Evolutionary conservation across 2,888 invertebrate genomes (phyloP), one percentile per base, ranked within the genome.

Genomic region (Cerceris rybyensis): DNA sequence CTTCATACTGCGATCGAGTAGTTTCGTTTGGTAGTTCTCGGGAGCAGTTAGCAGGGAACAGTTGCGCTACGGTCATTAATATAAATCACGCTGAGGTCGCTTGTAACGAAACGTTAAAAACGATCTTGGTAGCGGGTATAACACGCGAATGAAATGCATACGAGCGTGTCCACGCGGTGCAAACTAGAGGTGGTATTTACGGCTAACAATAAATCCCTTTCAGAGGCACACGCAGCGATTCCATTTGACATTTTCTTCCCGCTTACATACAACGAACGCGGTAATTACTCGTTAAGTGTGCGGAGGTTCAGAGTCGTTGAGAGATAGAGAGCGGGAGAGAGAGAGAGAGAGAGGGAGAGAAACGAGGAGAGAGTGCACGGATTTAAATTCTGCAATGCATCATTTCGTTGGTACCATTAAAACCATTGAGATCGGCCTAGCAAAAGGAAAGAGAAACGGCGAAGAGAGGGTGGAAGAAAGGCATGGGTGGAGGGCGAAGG

Each of bases 211-310:
- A 79, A 80, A 79, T 79, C 75, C 80, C 74, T 79, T 75, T 80
- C 74, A 80, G 70, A 79, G 74, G 74, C 70, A 57, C 79, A 67
- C 79, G 70, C 79, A 64, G 74, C 64, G 50, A 81, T 69, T 74
- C 74, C 78, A 82, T 82, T 85, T 75, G 58, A 58, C 71, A 74
- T 84, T 84, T 82, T 75, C 80, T 57, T 70, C 69, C 60, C 72
- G 65, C 52, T 66, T 75, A 64, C 66, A 58, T 70, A 68, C 64
- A 76, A 74, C 73, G 77, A 63, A 54, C 80, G 67, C 68, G 64
- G 75, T 81, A 83, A 85, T 85, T 80, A 85, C 81, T 78, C 76
- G 79, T 81, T 85, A 80, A 85, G 72, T 78, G 81, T 59, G 28
- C 43, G 66, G 50, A 64, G 65, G 70, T 52, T 69, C 70, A 74